A percentile compares a stretch with the other conserved stretches of the same genome.
phyloP scores from a whole-genome alignment of 2,797 vertebrate genomes.

The Mareca penelope region DNA sequence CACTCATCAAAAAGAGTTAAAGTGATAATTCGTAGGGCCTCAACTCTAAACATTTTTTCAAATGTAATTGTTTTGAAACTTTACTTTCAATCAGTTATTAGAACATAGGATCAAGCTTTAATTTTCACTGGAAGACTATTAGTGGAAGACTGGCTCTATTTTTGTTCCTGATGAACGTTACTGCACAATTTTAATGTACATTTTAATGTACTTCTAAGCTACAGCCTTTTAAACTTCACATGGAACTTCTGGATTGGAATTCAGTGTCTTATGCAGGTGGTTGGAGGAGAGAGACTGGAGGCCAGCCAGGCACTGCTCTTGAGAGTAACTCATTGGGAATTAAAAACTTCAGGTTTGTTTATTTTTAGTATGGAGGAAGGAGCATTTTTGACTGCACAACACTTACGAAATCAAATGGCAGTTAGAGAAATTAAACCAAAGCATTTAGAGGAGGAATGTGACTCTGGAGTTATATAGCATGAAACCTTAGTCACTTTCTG shows the following conservation, averaged over 20 bases:
- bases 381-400: not conserved
- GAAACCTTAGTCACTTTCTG: not conserved
- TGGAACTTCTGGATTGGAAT: not conserved
- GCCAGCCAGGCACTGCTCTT: not conserved
- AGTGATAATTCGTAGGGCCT: not conserved
- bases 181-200: not conserved
- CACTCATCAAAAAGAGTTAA: not conserved
- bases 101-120: fast-evolving
- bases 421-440: not conserved
- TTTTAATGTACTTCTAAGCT: not conserved
- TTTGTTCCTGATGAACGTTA: not conserved
- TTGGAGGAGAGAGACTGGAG: not conserved
- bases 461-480: fast-evolving
- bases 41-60: not conserved
- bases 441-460: not conserved
- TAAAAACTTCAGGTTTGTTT: not conserved
- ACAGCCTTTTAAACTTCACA: not conserved
- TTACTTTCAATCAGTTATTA: not conserved
- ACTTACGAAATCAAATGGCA: not conserved
- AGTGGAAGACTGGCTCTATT: not conserved
- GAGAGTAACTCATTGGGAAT: not conserved
- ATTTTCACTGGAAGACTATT: not conserved
- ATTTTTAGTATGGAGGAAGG: not conserved
- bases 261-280: not conserved
- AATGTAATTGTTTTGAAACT: not conserved